Percentiles rank a stretch among this genome's conserved stretches.
These are phyloP conservation scores for Athrips mouffetella DNA, from an alignment of 2,888 invertebrate genomes.

Conservation along the genomic window DNA sequence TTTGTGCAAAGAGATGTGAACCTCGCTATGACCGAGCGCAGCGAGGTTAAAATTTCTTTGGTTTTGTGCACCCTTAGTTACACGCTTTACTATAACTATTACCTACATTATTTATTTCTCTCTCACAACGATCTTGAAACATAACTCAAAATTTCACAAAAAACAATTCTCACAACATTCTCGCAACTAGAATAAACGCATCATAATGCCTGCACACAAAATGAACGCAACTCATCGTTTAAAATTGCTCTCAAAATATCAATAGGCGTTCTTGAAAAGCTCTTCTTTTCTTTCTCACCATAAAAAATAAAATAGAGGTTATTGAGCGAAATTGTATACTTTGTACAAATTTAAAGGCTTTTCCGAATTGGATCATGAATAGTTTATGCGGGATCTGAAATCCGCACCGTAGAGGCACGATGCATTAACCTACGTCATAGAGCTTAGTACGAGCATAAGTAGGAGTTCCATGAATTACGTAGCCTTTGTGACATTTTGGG, in stretches of 20 bases:
- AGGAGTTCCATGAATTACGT: constrained; percentile 27
- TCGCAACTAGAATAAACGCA: too few relatives aligned
- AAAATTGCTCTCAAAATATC: constrained; percentile 5
- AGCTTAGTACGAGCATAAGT: constrained; percentile 47
- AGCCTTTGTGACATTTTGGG: neutral
- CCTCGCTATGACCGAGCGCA: too few relatives aligned
- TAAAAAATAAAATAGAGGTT: neutral
- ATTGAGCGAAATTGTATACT: neutral
- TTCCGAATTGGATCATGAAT: constrained; percentile 45
- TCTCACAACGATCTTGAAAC: too few relatives aligned
- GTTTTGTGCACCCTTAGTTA: too few relatives aligned
- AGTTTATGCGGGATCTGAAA: constrained; percentile 63
- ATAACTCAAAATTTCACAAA: too few relatives aligned
- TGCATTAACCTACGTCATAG: constrained; percentile 63
- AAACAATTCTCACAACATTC: too few relatives aligned
- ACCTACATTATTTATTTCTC: too few relatives aligned
- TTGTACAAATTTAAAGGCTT: constrained; percentile 5
- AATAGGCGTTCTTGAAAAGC: neutral
- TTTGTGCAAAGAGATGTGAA: too few relatives aligned
- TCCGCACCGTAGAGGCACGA: constrained; percentile 45
- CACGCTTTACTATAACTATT: too few relatives aligned
- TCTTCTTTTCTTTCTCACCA: neutral
- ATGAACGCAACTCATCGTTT: neutral
- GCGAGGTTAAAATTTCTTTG: too few relatives aligned
- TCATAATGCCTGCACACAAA: neutral